phyloP scores from a whole-genome alignment of 2,113 vertebrate species.

The Cathartes aura region DNA sequence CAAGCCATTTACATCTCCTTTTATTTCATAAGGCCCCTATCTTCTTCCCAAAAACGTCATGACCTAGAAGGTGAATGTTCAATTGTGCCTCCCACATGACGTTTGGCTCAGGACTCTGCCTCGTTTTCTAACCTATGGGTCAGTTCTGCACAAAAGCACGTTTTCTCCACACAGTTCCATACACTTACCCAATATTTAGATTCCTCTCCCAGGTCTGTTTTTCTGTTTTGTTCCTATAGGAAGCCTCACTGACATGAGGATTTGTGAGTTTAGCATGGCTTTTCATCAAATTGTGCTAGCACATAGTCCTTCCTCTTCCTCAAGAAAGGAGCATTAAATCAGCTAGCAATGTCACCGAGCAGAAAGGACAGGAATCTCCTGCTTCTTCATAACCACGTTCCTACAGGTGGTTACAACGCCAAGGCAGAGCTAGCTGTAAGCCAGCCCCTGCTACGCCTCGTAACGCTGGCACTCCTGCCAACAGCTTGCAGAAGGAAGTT shows the following conservation, averaged over 20 bases:
- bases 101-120: not conserved
- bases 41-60: not conserved
- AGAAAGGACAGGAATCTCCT: not conserved
- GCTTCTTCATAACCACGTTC: not conserved
- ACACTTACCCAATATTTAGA: no score
- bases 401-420: not conserved
- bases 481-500: not conserved
- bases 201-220: not conserved
- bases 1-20: not conserved
- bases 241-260: not conserved
- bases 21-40: not conserved
- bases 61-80: not conserved
- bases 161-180: not conserved
- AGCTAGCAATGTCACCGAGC: not conserved
- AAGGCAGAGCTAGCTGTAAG: not conserved
- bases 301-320: not conserved
- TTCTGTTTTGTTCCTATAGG: not conserved
- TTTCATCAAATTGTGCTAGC: not conserved
- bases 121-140: not conserved
- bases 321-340: not conserved
- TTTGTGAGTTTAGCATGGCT: not conserved
- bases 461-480: not conserved
- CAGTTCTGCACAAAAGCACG: not conserved
- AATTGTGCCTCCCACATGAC: accelerated
- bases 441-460: accelerated